Evolutionary conservation across 2,113 vertebrate species (phyloP).

Genomic region (Periophthalmus modestus): DNA sequence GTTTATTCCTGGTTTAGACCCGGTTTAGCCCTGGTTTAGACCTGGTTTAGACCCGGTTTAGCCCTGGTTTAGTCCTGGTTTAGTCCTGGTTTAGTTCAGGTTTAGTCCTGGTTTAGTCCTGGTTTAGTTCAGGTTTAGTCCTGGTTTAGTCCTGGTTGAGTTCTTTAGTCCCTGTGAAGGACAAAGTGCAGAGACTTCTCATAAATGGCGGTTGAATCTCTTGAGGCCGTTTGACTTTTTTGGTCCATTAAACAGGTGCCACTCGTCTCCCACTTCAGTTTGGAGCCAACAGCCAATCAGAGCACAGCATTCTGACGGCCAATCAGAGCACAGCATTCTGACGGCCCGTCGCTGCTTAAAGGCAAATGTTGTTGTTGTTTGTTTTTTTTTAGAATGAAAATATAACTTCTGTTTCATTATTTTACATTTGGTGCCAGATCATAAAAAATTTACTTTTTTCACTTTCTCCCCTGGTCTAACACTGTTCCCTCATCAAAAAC

Average conservation of each 20-base stretch:
- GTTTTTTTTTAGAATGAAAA: background rate
- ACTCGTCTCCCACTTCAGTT: background rate
- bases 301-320: background rate
- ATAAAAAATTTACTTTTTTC: too few relatives aligned
- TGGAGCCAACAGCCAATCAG: background rate
- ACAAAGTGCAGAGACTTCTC: slow-evolving; percentile 59
- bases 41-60: background rate
- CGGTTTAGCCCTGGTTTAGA: background rate
- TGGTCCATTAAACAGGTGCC: slow-evolving; percentile 12
- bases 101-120: background rate
- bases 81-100: background rate
- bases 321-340: background rate
- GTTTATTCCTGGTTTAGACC: background rate
- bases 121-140: too few relatives aligned
- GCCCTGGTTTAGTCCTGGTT: background rate
- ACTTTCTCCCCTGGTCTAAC: too few relatives aligned
- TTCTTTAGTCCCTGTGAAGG: slow-evolving; percentile 9
- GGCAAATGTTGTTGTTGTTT: too few relatives aligned
- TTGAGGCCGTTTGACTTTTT: slow-evolving; percentile 3
- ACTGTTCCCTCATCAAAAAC: too few relatives aligned
- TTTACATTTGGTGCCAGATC: too few relatives aligned
- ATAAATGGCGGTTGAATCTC: slow-evolving; percentile 28
- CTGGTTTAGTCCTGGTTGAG: background rate
- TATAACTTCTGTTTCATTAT: too few relatives aligned
- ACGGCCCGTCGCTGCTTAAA: too few relatives aligned